Evolutionary conservation across 2,888 invertebrate genomes (phyloP), one percentile per base, ranked within the genome.

Genomic region (Galeopsomyia nigrocyanea): DNA sequence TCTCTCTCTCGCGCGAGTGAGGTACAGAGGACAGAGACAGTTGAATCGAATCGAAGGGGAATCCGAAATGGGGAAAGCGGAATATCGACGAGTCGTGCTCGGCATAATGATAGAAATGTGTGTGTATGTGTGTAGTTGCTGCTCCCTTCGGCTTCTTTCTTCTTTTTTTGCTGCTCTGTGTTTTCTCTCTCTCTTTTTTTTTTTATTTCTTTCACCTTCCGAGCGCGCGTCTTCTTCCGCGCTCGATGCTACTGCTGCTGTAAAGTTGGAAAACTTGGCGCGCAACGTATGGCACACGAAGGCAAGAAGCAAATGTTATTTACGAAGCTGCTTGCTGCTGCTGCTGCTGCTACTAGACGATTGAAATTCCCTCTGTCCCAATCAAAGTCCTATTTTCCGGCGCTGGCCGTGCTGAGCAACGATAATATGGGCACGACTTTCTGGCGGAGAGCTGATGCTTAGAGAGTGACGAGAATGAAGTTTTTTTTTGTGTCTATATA

Each of bases 341-440:
- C 57, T 2, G 26, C 19, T 31, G 77, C 76, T 71, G 78, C 64
- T 68, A 47, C 47, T 39, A 61, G 60, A 71, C 82, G 80, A 84
- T 83, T 83, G 82, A 81, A 83, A 83, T 82, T 84, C 82, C 79
- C 81, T 82, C 80, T 79, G 80, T 81, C 80, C 82, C 83, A 82
- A 84, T 84, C 84, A 83, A 83, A 83, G 80, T 81, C 80, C 83
- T 82, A 83, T 84, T 83, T 83, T 81, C 80, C 76, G 77, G 73
- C 78, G 78, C 79, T 78, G 76, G 80, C 79, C 80, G 79, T 68
- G 67, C 67, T 63, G 67, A 57, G 71, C 65, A 68, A 65, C 71
- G 71, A 69, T 72, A 72, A 72, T n/a, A n/a, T 71, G 72, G 72
- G 10, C 39, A 7, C 7, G 39, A 39, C 7, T n/a, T n/a, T n/a